Percentiles rank a stretch among this genome's conserved stretches.
phyloP scores from a whole-genome alignment of 2,888 invertebrate genomes.

The Neria commutata region DNA sequence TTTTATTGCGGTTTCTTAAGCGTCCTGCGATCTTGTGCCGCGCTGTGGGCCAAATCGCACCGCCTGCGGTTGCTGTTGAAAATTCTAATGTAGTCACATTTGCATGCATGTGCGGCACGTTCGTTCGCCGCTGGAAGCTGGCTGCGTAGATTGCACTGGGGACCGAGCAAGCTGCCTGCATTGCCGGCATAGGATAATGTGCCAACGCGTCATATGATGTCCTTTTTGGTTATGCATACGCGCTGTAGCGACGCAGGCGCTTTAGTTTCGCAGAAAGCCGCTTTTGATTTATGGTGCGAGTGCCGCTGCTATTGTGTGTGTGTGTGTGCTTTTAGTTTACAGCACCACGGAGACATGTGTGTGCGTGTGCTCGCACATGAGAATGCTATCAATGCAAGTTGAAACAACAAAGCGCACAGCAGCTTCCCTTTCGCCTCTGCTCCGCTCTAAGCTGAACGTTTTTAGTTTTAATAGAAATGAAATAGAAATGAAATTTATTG shows the following conservation, averaged over 20 bases:
- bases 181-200: neutral
- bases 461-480: slow-evolving; percentile 21
- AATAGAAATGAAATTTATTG: slow-evolving; percentile 9
- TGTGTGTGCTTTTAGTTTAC: neutral
- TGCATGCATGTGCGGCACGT: slow-evolving; percentile 16
- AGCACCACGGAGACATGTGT: neutral
- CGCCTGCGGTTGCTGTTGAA: slow-evolving; percentile 47
- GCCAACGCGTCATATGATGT: neutral
- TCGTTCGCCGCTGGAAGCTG: no score
- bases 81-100: slow-evolving; percentile 50
- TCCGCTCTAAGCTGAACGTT: slow-evolving; percentile 14
- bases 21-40: slow-evolving; percentile 3
- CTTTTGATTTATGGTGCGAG: neutral
- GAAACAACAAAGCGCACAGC: neutral
- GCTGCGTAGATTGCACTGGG: neutral
- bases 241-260: neutral
- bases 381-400: neutral
- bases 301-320: no score
- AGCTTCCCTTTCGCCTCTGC: slow-evolving; percentile 48
- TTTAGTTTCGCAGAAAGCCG: neutral
- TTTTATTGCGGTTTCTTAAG: slow-evolving; percentile 45
- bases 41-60: neutral
- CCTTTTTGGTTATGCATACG: neutral
- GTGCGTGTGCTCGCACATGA: neutral
- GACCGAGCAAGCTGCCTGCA: neutral